Conservation (phyloP, 2,797 vertebrate species). For the Tauraco hartlaubi region DNA sequence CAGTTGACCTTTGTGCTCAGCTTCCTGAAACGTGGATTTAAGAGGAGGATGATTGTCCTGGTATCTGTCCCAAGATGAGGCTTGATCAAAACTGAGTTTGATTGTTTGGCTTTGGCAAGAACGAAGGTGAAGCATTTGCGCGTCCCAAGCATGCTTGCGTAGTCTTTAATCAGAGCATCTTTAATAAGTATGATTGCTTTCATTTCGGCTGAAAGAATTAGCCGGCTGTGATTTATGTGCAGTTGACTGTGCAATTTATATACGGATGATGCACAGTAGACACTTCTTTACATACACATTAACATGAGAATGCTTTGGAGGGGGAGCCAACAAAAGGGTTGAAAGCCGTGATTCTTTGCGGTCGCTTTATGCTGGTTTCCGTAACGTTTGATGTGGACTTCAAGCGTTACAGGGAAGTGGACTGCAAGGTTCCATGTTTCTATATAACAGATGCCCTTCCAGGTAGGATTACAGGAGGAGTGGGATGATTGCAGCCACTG, state of each 20-base stretch:
- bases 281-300: slow-evolving; percentile 45
- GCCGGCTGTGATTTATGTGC: not conserved
- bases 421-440: not conserved
- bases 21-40: not conserved
- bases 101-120: not conserved
- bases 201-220: not conserved
- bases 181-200: not conserved
- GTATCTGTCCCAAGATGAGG: not conserved
- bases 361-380: not conserved
- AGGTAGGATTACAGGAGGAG: not conserved
- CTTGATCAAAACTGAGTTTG: not conserved
- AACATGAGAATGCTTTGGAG: slow-evolving; percentile 55
- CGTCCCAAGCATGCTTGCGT: not conserved
- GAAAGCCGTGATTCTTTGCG: not conserved
- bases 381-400: slow-evolving; percentile 34
- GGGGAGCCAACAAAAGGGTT: slow-evolving; percentile 28
- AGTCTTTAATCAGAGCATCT: not conserved
- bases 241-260: slow-evolving; percentile 31
- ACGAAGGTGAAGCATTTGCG: not conserved
- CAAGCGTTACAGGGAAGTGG: not conserved
- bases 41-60: not conserved
- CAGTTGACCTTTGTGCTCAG: not conserved
- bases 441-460: not conserved
- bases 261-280: slow-evolving; percentile 27
- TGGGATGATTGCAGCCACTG: not conserved